phyloP scores from a whole-genome alignment of 2,797 vertebrate species.

The Acipenser transmontanus region DNA sequence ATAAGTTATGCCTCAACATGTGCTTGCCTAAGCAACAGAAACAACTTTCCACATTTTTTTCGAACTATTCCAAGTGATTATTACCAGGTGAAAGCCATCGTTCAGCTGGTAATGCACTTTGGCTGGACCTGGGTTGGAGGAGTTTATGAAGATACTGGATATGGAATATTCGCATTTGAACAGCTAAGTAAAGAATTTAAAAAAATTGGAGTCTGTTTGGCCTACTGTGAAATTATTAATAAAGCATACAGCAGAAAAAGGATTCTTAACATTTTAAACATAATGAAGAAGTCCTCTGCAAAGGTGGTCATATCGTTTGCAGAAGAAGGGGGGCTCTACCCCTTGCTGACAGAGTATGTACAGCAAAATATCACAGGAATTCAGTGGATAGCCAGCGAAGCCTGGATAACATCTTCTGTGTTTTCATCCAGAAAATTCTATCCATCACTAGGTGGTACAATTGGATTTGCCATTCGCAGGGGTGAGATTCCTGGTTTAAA shows the following conservation, averaged over 20 bases:
- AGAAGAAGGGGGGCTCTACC: conserved; percentile 57
- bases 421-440: conserved; percentile 54
- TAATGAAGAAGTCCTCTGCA: conserved; percentile 51
- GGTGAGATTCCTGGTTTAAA: conserved; percentile 47
- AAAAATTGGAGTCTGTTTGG: conserved; percentile 50
- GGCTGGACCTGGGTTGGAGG: conserved; percentile 63
- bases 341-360: conserved; percentile 59
- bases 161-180: conserved; percentile 56
- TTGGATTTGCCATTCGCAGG: conserved; percentile 57
- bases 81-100: conserved; percentile 50
- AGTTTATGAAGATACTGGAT: conserved; percentile 56
- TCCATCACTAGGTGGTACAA: conserved; percentile 54
- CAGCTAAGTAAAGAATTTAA: conserved; percentile 52
- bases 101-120: conserved; percentile 43
- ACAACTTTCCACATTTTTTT: conserved; percentile 57
- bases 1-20: conserved; percentile 67
- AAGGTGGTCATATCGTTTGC: conserved; percentile 61
- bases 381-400: conserved; percentile 65
- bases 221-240: conserved; percentile 59
- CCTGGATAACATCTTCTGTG: conserved; percentile 60
- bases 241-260: conserved; percentile 45
- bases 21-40: conserved; percentile 56
- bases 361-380: conserved; percentile 58
- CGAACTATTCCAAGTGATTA: conserved; percentile 62
- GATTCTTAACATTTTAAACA: conserved; percentile 52